Evolutionary conservation across 2,888 invertebrate genomes (phyloP).

Genomic region (Synergus laeviventris): DNA sequence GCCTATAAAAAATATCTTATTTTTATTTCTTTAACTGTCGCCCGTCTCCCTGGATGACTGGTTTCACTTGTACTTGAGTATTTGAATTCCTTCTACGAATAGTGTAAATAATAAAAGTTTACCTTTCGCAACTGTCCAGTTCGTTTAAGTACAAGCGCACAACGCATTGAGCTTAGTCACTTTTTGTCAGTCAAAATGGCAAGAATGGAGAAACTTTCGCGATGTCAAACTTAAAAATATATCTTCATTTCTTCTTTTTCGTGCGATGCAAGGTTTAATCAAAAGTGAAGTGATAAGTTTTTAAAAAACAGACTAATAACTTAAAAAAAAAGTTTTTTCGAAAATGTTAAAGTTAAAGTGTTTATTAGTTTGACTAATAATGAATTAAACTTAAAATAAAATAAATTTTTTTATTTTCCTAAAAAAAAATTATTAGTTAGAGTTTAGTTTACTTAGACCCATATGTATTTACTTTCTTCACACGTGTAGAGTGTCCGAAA

Average conservation of each 20-base stretch:
- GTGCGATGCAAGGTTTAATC: background rate
- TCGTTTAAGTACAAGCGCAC: slow-evolving; percentile 11
- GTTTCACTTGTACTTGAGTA: slow-evolving; percentile 1
- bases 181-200: slow-evolving; percentile 10
- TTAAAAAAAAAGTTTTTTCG: background rate
- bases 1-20: background rate
- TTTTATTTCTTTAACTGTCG: background rate
- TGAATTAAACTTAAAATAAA: background rate
- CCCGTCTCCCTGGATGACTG: slow-evolving; percentile 28
- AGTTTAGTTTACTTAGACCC: background rate
- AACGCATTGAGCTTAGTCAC: slow-evolving; percentile 23
- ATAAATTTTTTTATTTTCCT: background rate
- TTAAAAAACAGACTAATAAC: background rate
- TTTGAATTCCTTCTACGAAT: slow-evolving; percentile 19
- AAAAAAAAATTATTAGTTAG: background rate
- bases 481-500: slow-evolving; percentile 1
- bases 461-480: slow-evolving; percentile 11
- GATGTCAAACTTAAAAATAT: background rate
- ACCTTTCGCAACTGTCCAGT: slow-evolving; percentile 22
- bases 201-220: background rate
- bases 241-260: background rate
- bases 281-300: no score
- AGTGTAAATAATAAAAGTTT: slow-evolving; percentile 6
- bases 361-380: no score
- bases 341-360: background rate